Evolutionary conservation across 2,113 vertebrate genomes (phyloP).

Genomic region (Thymallus thymallus): DNA sequence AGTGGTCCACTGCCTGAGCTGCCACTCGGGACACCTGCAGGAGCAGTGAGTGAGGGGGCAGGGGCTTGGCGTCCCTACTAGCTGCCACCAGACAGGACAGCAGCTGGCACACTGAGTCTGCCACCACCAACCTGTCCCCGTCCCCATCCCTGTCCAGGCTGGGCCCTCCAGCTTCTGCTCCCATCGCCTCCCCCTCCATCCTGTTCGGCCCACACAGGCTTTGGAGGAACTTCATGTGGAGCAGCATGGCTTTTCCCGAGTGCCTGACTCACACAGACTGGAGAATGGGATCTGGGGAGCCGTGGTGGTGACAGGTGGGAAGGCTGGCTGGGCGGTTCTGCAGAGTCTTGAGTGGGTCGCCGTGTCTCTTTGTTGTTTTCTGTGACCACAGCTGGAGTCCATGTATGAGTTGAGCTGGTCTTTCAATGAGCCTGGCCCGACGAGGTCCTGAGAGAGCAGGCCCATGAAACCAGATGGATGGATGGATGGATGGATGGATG

Average conservation of each 20-base stretch:
- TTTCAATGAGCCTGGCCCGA: constrained; percentile 26
- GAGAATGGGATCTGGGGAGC: neutral
- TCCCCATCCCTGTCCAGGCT: constrained; percentile 39
- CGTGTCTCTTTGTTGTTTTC: constrained; percentile 60
- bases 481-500: no score
- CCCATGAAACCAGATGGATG: neutral
- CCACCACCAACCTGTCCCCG: constrained; percentile 62
- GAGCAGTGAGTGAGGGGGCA: constrained; percentile 59
- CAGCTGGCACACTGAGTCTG: constrained; percentile 76
- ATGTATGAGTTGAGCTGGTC: constrained; percentile 52
- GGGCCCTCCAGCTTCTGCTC: constrained; percentile 57
- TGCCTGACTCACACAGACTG: neutral
- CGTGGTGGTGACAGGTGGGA: neutral
- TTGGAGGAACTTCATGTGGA: constrained; percentile 80
- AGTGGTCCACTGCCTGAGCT: constrained; percentile 65
- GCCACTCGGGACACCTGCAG: constrained; percentile 71
- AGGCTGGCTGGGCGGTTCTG: neutral
- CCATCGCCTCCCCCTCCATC: constrained; percentile 49
- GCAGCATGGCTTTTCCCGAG: constrained; percentile 41
- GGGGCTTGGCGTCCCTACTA: constrained; percentile 65
- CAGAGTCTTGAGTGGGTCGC: constrained; percentile 26
- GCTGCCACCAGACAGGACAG: constrained; percentile 75
- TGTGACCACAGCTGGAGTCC: constrained; percentile 76
- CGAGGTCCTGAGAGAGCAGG: constrained; percentile 49
- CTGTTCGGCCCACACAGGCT: constrained; percentile 75